These are phyloP conservation scores for Penaeus monodon DNA, from an alignment of 2,888 invertebrate genomes.

Conservation along the genomic window DNA sequence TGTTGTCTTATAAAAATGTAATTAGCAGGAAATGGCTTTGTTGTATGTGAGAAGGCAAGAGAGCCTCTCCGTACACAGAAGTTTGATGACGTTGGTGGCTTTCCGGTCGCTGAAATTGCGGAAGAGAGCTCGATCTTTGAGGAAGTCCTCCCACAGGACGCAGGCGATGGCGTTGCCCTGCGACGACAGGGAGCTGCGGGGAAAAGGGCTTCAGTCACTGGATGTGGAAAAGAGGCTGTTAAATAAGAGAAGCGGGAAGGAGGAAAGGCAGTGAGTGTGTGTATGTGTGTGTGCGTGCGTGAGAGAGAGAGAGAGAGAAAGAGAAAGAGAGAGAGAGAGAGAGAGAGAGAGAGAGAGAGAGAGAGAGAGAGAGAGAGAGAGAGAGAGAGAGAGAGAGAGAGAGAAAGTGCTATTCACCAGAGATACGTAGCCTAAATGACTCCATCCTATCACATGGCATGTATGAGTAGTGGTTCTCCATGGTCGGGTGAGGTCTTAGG, in stretches of 20 bases:
- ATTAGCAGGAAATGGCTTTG: too few species aligned
- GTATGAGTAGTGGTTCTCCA: too few species aligned
- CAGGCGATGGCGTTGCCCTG: not conserved
- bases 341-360: constrained; percentile 3
- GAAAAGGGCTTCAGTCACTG: not conserved
- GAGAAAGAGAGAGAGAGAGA: not conserved
- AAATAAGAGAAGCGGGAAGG: not conserved
- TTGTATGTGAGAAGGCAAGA: too few species aligned
- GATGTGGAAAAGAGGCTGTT: not conserved
- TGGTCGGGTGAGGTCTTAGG: too few species aligned
- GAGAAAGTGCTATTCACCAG: not conserved
- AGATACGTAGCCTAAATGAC: not conserved
- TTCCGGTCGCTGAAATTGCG: not conserved
- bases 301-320: not conserved
- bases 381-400: not conserved
- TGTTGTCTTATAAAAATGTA: too few species aligned
- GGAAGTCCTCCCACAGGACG: not conserved
- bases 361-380: constrained; percentile 2
- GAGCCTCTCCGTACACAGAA: not conserved
- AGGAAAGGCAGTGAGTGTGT: too few species aligned
- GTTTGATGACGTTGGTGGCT: not conserved
- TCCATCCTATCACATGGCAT: too few species aligned
- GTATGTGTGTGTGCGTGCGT: too few species aligned
- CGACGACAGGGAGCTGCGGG: not conserved
- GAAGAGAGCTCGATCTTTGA: not conserved